These are phyloP conservation scores for Ophion slaviceki DNA, from an alignment of 2,888 invertebrate genomes.

Conservation along the genomic window DNA sequence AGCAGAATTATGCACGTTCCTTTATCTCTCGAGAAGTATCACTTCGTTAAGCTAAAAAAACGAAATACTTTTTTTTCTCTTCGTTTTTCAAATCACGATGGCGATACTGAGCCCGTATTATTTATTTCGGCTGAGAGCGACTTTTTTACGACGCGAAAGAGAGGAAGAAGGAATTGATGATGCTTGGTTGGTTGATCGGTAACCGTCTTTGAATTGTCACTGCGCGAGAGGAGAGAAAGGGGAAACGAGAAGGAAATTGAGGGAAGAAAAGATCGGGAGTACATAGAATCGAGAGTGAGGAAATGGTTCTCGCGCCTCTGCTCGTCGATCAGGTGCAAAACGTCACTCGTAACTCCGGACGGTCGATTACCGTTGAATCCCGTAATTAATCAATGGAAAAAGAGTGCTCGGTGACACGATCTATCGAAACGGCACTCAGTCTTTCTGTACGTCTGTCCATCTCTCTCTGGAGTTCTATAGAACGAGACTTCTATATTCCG, in stretches of 20 bases:
- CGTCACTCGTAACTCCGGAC: constrained; percentile 48
- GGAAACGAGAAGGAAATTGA: not conserved
- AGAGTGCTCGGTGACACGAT: constrained; percentile 40
- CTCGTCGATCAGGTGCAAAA: constrained; percentile 58
- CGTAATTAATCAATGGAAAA: constrained; percentile 64
- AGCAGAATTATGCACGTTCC: not conserved
- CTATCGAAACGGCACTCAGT: constrained; percentile 28
- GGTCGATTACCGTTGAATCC: constrained; percentile 59
- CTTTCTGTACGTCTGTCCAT: constrained; percentile 6
- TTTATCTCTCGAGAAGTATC: not conserved
- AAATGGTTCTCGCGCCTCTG: constrained; percentile 24
- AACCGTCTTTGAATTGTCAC: constrained; percentile 23
- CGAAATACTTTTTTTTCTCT: not conserved
- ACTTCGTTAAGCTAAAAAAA: not conserved
- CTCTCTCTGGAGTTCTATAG: not conserved
- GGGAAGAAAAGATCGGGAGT: constrained; percentile 13
- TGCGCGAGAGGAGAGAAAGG: constrained; percentile 9
- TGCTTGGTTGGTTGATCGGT: not conserved
- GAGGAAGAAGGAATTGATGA: not conserved
- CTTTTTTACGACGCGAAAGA: not conserved
- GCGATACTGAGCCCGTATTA: no score
- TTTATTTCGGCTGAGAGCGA: not conserved
- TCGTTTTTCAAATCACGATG: no score
- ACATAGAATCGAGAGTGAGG: constrained; percentile 12
- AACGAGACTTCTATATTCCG: constrained; percentile 39